A percentile compares a stretch with the other conserved stretches of the same genome.
phyloP scores from a whole-genome alignment of 2,888 invertebrate genomes.

The Rutpela maculata region DNA sequence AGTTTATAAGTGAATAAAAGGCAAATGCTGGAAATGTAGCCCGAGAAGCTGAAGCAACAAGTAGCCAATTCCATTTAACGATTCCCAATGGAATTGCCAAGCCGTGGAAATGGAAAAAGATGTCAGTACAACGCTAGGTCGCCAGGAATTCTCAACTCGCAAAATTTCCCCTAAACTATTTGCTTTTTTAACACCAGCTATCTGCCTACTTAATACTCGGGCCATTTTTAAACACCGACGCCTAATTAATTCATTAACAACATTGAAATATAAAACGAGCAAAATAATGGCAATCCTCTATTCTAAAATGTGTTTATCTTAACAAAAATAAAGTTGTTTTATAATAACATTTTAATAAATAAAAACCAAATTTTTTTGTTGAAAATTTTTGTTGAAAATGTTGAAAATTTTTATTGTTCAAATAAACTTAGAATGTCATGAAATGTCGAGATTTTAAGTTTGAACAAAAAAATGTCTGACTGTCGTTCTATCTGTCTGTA shows the following conservation, averaged over 20 bases:
- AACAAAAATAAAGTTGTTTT: no score
- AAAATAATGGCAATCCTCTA: neutral
- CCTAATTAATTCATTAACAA: conserved; percentile 25
- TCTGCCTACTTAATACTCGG: conserved; percentile 26
- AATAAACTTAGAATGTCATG: no score
- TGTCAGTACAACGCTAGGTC: conserved; percentile 51
- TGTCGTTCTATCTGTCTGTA: no score
- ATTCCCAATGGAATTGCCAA: conserved; percentile 65
- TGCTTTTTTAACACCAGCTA: conserved; percentile 33
- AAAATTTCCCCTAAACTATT: conserved; percentile 42
- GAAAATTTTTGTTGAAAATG: no score
- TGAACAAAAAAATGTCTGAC: no score
- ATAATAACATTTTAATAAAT: no score
- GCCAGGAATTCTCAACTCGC: conserved; percentile 49
- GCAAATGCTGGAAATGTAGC: conserved; percentile 35
- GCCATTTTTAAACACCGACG: conserved; percentile 17
- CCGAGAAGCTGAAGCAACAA: conserved; percentile 60
- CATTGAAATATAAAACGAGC: neutral
- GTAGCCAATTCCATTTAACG: conserved; percentile 66
- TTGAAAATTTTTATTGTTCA: no score
- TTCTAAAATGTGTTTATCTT: neutral
- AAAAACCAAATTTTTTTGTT: no score
- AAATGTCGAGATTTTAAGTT: no score
- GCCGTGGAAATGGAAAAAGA: conserved; percentile 60
- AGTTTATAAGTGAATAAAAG: conserved; percentile 39